Evolutionary conservation across 2,113 vertebrate genomes (phyloP), one percentile per base, ranked within the genome.

Genomic region (Bubo bubo): DNA sequence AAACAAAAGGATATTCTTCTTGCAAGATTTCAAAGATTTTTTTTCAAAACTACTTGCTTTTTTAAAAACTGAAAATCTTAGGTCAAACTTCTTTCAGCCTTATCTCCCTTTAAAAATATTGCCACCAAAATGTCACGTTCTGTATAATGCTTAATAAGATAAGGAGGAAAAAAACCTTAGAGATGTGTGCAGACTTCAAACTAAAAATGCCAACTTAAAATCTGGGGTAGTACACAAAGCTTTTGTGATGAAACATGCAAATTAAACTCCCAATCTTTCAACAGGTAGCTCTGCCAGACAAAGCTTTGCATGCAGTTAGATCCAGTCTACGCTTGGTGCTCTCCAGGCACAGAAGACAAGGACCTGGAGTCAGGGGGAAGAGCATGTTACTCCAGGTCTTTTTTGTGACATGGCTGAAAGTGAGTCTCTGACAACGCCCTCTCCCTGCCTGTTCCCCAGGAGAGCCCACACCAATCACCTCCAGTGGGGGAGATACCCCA

Each of bases 221-320:
- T 86, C 41, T 87, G 18, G 47, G 26, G 24, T 10, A 84, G 15
- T 11, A 63, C 37, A 35, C 20, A 47, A 67, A 10, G 27, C 8
- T 92, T 92, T 84, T 58, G 50, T 62, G 37, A 41, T 19, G 1
- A 67, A 89, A 68, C 47, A 59, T 10, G 93, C 8, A 58, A 70
- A 83, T 53, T 55, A 37, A 89, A 86, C 27, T 86, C 49, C 39
- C 37, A n/a, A 11, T 71, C n/a, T 50, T 89, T 35, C 35, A 67
- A 59, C 20, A 84, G 63, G 19, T 55, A 88, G 50, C n/a, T 86
- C 59, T 70, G 43, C 28, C 20, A 81, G n/a, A 56, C 4, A 10
- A 79, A 79, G 52, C 16, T 88, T 49, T 67, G 7, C 41, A 15
- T 21, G 27, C 3, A 1, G 17, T n/a, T 32, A 68, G 0, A 0